Base-by-base conservation (phyloP, 2,797 vertebrate species). In the Ciconia nigra region DNA sequence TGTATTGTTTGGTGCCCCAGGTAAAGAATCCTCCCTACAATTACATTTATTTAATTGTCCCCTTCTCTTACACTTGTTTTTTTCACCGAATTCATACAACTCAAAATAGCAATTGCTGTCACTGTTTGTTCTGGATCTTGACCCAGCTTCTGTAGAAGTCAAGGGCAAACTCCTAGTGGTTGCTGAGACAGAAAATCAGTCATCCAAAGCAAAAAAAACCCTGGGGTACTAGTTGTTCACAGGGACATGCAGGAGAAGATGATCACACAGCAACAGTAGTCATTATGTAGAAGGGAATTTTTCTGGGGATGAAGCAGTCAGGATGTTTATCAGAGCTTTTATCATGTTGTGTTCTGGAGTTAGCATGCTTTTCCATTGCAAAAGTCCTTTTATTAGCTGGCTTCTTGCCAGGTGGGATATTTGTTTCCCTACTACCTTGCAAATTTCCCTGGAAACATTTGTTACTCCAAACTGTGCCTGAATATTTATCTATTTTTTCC, bases 61-160 rank as follows among this genome's bases (percentile, higher is more conserved):
- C 10, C 14, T 58, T 91, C 15, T 59, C 15, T 83, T 80, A 35
- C 7, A 41, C 5, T 35, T 42, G 12, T 2, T 0, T 5, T 78
- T 87, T 83, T 39, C 33, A 65, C 35, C 12, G 13, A n/a, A 25
- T 70, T 90, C 4, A 2, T 59, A 26, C 7, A 86, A 42, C 33
- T 86, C 39, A 42, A 47, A 85, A 81, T 28, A 86, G 24, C 17
- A 76, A 17, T 37, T 10, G 21, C 39, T 89, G 54, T 37, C 66
- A 52, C 31, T 90, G 39, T 93, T 95, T 96, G 28, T 70, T 89
- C 83, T 97, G 92, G 88, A 92, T 92, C 77, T 58, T 66, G 66
- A 92, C 33, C 2, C 66, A 90, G 83, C 88, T 96, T 91, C 92
- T 87, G 83, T 46, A 78, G 61, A 83, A 95, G 77, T 61, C 58